A percentile compares a stretch with the other conserved stretches of the same genome.
Conservation (phyloP, 2,797 vertebrate genomes). For the Poecilia velifera region DNA sequence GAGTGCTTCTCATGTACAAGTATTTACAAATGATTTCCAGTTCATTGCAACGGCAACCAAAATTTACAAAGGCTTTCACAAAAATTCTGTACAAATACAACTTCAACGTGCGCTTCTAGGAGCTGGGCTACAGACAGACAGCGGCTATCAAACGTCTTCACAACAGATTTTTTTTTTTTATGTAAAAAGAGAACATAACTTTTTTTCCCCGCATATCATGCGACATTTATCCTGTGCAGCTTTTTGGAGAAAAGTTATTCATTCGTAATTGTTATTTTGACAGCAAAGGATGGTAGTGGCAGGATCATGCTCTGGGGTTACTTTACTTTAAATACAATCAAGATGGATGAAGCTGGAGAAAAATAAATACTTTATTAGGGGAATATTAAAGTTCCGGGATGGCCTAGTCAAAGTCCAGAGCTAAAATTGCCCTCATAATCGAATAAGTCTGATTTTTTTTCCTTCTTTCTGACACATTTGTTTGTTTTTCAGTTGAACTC, state of each 20-base stretch:
- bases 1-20: constrained; percentile 16
- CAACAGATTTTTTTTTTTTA: neutral
- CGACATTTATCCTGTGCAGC: neutral
- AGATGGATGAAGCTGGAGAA: neutral
- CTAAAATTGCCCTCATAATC: neutral
- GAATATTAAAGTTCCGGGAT: neutral
- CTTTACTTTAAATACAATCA: neutral
- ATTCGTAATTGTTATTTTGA: neutral
- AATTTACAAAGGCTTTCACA: neutral
- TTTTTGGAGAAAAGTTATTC: neutral
- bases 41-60: constrained; percentile 3
- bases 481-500: neutral
- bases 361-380: neutral
- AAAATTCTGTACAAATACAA: constrained; percentile 28
- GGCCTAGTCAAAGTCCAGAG: neutral
- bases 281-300: neutral
- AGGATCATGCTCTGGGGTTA: neutral
- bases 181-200: neutral
- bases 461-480: neutral
- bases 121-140: neutral
- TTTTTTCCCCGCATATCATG: neutral
- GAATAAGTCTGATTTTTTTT: neutral
- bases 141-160: neutral
- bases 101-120: neutral
- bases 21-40: constrained; percentile 27